phyloP scores from a whole-genome alignment of 2,797 vertebrate genomes.

The Malurus leucopterus region DNA sequence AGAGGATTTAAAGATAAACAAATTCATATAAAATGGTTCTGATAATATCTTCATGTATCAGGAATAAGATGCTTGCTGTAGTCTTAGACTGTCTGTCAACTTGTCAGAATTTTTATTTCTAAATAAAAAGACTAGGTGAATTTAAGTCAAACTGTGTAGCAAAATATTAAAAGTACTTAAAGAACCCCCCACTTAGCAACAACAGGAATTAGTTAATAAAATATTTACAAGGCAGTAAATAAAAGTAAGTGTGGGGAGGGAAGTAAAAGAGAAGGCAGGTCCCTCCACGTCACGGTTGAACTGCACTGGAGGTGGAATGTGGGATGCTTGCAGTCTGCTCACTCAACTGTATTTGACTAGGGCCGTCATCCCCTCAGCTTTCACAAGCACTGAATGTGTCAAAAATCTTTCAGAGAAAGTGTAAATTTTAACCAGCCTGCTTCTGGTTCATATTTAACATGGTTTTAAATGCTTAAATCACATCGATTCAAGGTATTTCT shows the following conservation, averaged over 20 bases:
- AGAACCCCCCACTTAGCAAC: not conserved
- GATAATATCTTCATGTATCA: slow-evolving; percentile 7
- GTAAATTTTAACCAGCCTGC: slow-evolving; percentile 77
- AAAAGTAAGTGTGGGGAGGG: slow-evolving; percentile 14
- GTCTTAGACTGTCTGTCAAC: slow-evolving; percentile 5
- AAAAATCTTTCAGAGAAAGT: slow-evolving; percentile 78
- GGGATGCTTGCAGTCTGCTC: slow-evolving; percentile 75
- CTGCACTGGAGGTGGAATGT: slow-evolving; percentile 74
- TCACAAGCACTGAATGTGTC: slow-evolving; percentile 78
- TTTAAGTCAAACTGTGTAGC: not conserved
- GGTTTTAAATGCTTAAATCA: slow-evolving; percentile 65
- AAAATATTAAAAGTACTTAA: not conserved
- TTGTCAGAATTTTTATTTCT: slow-evolving; percentile 36
- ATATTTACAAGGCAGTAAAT: slow-evolving; percentile 58
- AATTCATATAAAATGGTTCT: not conserved
- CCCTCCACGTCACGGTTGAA: slow-evolving; percentile 77
- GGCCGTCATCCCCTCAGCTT: slow-evolving; percentile 78
- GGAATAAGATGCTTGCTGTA: not conserved
- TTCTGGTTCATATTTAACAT: slow-evolving; percentile 74
- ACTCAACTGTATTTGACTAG: slow-evolving; percentile 82
- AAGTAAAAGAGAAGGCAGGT: slow-evolving; percentile 66
- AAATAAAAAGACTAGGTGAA: slow-evolving; percentile 14
- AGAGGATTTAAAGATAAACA: slow-evolving; percentile 23
- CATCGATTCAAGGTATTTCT: slow-evolving; percentile 55
- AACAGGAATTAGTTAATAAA: slow-evolving; percentile 58